Conservation (phyloP, 1,140 invertebrate species). For the Hypsibius dujardini region DNA sequence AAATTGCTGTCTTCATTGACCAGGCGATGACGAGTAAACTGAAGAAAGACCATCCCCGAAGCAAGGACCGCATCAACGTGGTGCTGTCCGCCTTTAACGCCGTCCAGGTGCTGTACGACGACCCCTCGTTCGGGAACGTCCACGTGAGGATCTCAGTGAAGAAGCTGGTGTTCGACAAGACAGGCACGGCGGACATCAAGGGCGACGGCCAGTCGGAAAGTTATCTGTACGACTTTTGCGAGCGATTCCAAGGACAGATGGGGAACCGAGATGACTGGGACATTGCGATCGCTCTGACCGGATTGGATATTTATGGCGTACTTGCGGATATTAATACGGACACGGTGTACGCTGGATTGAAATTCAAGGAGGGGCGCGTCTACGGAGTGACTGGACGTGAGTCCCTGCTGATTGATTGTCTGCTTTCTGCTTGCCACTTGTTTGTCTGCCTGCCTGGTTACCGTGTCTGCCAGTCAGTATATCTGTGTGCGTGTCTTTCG, state of each 20-base stretch:
- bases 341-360: not conserved
- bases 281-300: not conserved
- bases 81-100: not conserved
- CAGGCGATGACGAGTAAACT: not conserved
- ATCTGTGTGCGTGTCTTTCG: no score
- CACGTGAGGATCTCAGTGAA: not conserved
- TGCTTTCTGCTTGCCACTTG: no score
- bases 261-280: not conserved
- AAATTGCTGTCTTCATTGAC: not conserved
- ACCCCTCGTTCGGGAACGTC: not conserved
- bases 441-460: no score
- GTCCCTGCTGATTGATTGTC: not conserved
- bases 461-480: no score
- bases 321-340: not conserved
- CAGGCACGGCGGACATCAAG: not conserved
- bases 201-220: no score
- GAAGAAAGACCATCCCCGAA: not conserved
- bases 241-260: no score
- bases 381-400: constrained; percentile 5
- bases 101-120: not conserved
- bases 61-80: not conserved
- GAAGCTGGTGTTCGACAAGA: not conserved
- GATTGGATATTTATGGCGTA: not conserved
- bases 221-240: no score
- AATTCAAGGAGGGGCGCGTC: not conserved